These are phyloP conservation scores for Auanema sp. DNA, from an alignment of 2,888 invertebrate species.

Conservation along the genomic window DNA sequence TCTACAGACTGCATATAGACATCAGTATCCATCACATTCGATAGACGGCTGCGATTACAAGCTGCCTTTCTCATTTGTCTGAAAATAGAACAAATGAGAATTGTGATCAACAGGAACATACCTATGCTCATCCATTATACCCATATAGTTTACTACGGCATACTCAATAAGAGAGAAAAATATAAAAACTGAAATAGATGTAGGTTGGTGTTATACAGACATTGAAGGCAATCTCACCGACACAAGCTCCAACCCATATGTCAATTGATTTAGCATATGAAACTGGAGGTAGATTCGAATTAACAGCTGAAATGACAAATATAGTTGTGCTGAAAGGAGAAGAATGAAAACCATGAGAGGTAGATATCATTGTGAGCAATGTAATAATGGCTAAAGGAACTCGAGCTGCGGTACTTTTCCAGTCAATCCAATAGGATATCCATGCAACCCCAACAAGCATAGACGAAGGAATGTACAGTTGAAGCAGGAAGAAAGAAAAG, in stretches of 20 bases:
- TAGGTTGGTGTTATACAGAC: background rate
- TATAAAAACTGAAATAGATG: conserved; percentile 53
- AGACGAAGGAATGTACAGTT: conserved; percentile 58
- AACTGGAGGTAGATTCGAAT: conserved; percentile 63
- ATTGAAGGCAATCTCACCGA: conserved; percentile 25
- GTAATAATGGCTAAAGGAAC: conserved; percentile 64
- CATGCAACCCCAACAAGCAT: conserved; percentile 56
- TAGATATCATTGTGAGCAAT: conserved; percentile 63
- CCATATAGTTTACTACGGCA: conserved; percentile 63
- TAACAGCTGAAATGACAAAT: conserved; percentile 50
- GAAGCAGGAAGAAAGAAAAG: conserved; percentile 64
- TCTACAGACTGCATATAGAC: conserved; percentile 30
- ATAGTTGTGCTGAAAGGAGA: conserved; percentile 6
- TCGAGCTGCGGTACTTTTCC: conserved; percentile 63
- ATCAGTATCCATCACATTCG: conserved; percentile 60
- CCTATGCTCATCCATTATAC: conserved; percentile 61
- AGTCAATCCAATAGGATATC: conserved; percentile 64
- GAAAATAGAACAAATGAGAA: conserved; percentile 5
- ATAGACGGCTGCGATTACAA: conserved; percentile 55
- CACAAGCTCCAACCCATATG: conserved; percentile 61
- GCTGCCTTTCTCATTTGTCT: conserved; percentile 61
- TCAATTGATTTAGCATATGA: conserved; percentile 63
- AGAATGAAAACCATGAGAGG: conserved; percentile 52
- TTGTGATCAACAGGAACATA: conserved; percentile 4
- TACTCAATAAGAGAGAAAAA: conserved; percentile 63